Evolutionary conservation across 2,888 invertebrate genomes (phyloP).

Genomic region (Xestobium rufovillosum): DNA sequence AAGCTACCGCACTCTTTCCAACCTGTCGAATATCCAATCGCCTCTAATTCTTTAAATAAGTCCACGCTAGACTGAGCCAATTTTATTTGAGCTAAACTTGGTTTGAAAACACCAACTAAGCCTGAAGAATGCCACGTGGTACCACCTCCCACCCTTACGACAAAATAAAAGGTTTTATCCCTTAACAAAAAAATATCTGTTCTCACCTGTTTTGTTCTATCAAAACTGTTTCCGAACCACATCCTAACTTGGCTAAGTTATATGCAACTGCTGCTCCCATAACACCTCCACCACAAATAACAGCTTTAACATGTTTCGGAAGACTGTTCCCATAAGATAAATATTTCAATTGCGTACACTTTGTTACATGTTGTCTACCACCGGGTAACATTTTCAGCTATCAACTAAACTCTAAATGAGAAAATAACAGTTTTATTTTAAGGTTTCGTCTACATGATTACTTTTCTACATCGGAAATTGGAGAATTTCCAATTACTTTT

Average conservation of each 20-base stretch:
- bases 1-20: conserved; percentile 91
- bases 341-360: no score
- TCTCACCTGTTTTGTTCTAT: conserved; percentile 76
- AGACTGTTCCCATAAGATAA: no score
- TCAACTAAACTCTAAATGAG: no score
- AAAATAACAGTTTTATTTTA: no score
- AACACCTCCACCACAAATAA: conserved; percentile 87
- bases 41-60: conserved; percentile 65
- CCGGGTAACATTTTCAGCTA: no score
- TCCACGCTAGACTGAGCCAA: conserved; percentile 73
- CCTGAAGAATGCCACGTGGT: conserved; percentile 78
- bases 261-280: conserved; percentile 90
- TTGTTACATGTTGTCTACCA: no score
- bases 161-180: conserved; percentile 14
- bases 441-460: no score
- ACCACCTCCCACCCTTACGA: conserved; percentile 72
- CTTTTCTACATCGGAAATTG: no score
- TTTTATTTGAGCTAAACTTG: conserved; percentile 70
- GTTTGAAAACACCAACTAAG: conserved; percentile 78
- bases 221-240: conserved; percentile 73
- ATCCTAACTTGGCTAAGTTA: conserved; percentile 75
- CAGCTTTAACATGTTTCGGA: conserved; percentile 60
- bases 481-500: no score
- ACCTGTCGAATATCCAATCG: conserved; percentile 66
- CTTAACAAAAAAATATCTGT: not conserved